Percentiles rank a stretch among this genome's conserved stretches.
phyloP scores from a whole-genome alignment of 2,113 vertebrate genomes.

The Hippocampus mohnikei region DNA sequence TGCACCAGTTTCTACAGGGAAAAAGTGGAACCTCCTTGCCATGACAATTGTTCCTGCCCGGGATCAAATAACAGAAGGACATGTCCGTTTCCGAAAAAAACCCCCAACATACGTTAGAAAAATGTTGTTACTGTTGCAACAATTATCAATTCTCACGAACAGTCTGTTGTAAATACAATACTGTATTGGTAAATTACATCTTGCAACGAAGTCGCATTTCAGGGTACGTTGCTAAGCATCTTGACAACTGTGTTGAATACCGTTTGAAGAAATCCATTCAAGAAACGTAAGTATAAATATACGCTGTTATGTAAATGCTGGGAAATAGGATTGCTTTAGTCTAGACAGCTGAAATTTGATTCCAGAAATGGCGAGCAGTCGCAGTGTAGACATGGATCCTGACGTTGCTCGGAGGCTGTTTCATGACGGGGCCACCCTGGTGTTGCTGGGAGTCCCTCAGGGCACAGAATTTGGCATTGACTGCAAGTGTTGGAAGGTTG shows the following conservation, averaged over 20 bases:
- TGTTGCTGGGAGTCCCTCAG: constrained; percentile 83
- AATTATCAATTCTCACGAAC: not conserved
- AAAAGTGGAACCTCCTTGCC: not conserved
- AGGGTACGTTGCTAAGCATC: not conserved
- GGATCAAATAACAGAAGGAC: not conserved
- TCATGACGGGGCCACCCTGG: constrained; percentile 86
- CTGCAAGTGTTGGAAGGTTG: constrained; percentile 87
- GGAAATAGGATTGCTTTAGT: not conserved
- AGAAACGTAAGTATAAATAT: not conserved
- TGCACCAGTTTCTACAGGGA: too few species aligned
- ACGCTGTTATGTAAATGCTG: not conserved
- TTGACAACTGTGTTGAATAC: not conserved
- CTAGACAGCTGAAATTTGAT: not conserved
- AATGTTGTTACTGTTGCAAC: not conserved
- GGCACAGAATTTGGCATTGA: constrained; percentile 92
- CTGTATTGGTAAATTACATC: not conserved
- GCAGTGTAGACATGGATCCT: constrained; percentile 74
- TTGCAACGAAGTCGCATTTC: not conserved
- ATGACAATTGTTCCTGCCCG: not conserved
- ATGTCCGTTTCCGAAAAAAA: too few species aligned
- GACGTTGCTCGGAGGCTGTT: constrained; percentile 84
- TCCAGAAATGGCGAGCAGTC: constrained; percentile 52
- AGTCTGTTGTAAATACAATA: not conserved
- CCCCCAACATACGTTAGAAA: too few species aligned
- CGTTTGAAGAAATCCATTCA: not conserved